A percentile compares a stretch with the other conserved stretches of the same genome.
phyloP scores from a whole-genome alignment of 2,888 invertebrate genomes.

The Rhopalosiphum nymphaeae region DNA sequence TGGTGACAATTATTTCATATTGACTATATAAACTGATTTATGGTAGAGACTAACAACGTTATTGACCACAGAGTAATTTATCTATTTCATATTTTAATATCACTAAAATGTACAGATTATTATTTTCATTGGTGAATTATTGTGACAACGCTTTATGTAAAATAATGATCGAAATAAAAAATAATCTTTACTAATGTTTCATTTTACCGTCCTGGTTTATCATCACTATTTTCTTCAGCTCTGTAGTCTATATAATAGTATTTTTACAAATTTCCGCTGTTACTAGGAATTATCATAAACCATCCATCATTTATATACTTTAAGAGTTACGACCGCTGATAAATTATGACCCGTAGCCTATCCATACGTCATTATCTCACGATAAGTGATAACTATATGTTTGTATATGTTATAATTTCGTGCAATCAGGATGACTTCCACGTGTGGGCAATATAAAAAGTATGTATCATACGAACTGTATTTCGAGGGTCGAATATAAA shows the following conservation, averaged over 20 bases:
- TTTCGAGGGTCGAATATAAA: not conserved
- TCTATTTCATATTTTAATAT: not conserved
- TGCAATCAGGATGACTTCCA: not conserved
- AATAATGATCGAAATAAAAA: not conserved
- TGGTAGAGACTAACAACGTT: not conserved
- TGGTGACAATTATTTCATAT: not conserved
- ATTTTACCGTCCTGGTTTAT: not conserved
- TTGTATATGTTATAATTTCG: not conserved
- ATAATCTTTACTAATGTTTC: not conserved
- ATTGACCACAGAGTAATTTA: not conserved
- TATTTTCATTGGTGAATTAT: not conserved
- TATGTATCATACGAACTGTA: not conserved
- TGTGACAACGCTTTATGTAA: not conserved
- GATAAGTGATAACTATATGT: not conserved
- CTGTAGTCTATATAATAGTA: not conserved
- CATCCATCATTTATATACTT: not conserved
- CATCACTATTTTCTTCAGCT: not conserved
- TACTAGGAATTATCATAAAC: not conserved
- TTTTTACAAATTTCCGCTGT: not conserved
- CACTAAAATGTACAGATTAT: not conserved
- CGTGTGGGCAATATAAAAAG: not conserved
- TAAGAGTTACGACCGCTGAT: not conserved
- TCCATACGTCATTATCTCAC: not conserved
- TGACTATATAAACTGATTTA: not conserved
- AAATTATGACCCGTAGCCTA: not conserved